Conservation (phyloP, 2,113 vertebrate genomes). For the Lichenostomus cassidix region DNA sequence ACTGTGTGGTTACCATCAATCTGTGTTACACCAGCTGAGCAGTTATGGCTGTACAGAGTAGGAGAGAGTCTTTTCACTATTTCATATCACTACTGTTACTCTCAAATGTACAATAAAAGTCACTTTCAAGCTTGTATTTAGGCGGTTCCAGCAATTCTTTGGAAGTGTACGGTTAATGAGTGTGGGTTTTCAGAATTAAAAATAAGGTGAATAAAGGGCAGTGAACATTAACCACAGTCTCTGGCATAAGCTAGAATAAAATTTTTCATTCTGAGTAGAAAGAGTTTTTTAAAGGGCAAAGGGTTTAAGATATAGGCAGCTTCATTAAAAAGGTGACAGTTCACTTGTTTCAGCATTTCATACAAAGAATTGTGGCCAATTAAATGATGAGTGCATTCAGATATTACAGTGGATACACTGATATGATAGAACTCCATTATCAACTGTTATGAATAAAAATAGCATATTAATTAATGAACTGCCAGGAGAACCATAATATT, state of each 20-base stretch:
- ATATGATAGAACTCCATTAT: slow-evolving; percentile 10
- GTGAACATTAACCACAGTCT: slow-evolving; percentile 47
- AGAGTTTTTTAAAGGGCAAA: slow-evolving; percentile 48
- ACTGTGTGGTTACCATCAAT: neutral
- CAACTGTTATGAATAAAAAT: slow-evolving; percentile 30
- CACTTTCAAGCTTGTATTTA: slow-evolving; percentile 44
- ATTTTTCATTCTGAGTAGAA: slow-evolving; percentile 51
- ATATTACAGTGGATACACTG: slow-evolving; percentile 21
- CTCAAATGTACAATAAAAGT: slow-evolving; percentile 18
- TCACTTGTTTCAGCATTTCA: slow-evolving; percentile 56
- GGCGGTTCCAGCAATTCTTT: slow-evolving; percentile 32
- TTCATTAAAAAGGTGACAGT: slow-evolving; percentile 58
- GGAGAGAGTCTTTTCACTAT: neutral
- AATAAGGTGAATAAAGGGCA: slow-evolving; percentile 53
- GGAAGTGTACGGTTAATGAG: neutral
- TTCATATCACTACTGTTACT: neutral
- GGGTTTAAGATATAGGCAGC: slow-evolving; percentile 45
- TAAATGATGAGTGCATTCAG: slow-evolving; percentile 16
- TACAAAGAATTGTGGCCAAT: slow-evolving; percentile 35
- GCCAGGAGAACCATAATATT: neutral
- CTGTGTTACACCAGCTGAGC: neutral
- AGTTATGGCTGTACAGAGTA: neutral
- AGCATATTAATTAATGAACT: neutral
- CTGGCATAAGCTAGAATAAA: slow-evolving; percentile 47
- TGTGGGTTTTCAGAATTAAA: slow-evolving; percentile 58